A percentile compares a stretch with the other conserved stretches of the same genome.
These are phyloP conservation scores for Edolisoma coerulescens DNA, from an alignment of 2,113 vertebrate species.

Conservation along the genomic window DNA sequence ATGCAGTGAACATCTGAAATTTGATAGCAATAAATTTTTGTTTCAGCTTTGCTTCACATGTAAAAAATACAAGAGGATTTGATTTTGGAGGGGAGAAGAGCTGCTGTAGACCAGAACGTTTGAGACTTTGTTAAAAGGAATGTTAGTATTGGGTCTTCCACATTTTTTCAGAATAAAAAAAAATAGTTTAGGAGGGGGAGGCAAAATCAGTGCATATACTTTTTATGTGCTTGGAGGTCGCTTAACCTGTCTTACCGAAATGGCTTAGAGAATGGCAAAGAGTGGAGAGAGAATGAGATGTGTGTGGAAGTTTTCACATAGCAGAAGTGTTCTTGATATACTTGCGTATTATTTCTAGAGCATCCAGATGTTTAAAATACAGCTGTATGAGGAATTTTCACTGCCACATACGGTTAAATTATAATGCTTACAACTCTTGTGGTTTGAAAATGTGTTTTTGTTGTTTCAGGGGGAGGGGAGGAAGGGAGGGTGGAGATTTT, in stretches of 20 bases:
- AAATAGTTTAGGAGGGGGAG: not conserved
- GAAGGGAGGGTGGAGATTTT: not conserved
- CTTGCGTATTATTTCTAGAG: not conserved
- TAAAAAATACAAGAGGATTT: not conserved
- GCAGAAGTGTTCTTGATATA: not conserved
- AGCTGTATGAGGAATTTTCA: not conserved
- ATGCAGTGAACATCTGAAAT: not conserved
- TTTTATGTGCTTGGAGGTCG: fast-evolving
- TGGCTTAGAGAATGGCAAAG: not conserved
- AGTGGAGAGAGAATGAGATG: not conserved
- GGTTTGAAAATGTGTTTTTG: not conserved
- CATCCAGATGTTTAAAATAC: not conserved
- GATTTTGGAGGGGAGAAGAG: not conserved
- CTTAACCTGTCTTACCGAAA: not conserved
- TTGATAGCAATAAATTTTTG: not conserved
- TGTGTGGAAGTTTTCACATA: not conserved
- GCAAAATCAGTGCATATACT: not conserved
- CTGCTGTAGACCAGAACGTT: not conserved
- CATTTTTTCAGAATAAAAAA: not conserved
- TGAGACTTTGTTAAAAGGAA: not conserved
- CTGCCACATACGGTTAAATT: not conserved
- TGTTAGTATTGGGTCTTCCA: not conserved
- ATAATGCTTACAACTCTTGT: not conserved
- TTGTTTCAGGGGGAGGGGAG: not conserved
- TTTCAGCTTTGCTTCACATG: not conserved